Evolutionary conservation across 2,113 vertebrate species (phyloP).

Genomic region (Arenaria interpres): DNA sequence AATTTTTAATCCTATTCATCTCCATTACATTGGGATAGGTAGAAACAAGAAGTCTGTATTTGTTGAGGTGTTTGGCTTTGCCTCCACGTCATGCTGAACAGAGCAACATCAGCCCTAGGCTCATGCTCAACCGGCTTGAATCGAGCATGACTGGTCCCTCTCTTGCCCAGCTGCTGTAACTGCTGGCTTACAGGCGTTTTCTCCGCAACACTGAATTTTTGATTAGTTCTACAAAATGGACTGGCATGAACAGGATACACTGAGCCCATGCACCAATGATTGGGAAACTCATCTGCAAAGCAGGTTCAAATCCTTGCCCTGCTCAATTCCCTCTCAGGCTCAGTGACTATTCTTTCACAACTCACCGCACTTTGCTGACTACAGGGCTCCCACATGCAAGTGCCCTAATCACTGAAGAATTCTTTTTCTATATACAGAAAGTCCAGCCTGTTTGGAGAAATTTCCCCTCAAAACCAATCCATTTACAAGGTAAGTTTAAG

Average conservation of each 20-base stretch:
- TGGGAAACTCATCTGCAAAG: neutral
- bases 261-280: neutral
- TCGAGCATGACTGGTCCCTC: accelerated
- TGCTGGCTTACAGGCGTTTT: neutral
- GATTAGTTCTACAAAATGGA: neutral
- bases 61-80: neutral
- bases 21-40: neutral
- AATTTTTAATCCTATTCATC: neutral
- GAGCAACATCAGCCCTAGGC: neutral
- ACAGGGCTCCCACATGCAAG: neutral
- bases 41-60: neutral
- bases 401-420: neutral
- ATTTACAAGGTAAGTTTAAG: neutral
- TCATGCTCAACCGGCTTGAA: neutral
- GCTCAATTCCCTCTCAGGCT: neutral
- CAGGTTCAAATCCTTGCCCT: neutral
- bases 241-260: neutral
- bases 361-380: neutral
- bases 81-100: neutral
- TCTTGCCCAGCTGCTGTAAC: neutral
- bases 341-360: neutral
- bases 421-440: neutral
- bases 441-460: neutral
- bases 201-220: neutral
- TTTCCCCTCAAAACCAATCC: neutral